Evolutionary conservation across 2,888 invertebrate species (phyloP), one percentile per base, ranked within the genome.

Genomic region (Melanostoma scalare): DNA sequence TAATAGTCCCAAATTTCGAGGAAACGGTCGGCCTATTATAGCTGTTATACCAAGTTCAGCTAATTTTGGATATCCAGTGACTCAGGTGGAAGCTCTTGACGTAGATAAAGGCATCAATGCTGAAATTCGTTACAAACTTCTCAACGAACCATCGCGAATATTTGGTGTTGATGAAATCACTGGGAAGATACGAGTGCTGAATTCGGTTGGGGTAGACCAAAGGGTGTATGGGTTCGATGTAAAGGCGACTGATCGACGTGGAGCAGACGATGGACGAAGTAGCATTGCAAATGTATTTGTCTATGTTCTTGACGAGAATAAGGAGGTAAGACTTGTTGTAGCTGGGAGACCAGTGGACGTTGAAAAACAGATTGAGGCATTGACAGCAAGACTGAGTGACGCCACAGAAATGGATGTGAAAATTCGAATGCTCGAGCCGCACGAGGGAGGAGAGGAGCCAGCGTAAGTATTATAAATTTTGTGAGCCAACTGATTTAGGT

Each of bases 201-300:
- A 94, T 0, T 93, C 94, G 48, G 94, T 96, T 74, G 92, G 93
- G 0, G 95, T 95, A 86, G 94, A 94, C 20, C 96, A 96, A 0
- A 93, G 94, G 85, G 95, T 97, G 50, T 96, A 95, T 88, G 96
- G 96, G 0, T 96, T 97, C 88, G 96, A 97, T 90, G 96, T 97
- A 6, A 96, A 96, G 91, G 97, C 96, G 6, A 96, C 96, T 0
- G 97, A 97, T 89, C 93, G 94, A 74, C 92, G 93, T 33, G 97
- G 97, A 1, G 95, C 95, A 52, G 95, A 96, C 87, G 95, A 96
- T 88, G 97, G 97, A 1, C 94, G 94, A 79, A 96, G 96, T 6
- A 94, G 96, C 58, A 96, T 96, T 85, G 95, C 95, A 63, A 96
- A 96, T 89, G 96, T 97, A 76, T 96, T 96, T 90, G 96, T 97